A percentile compares a stretch with the other conserved stretches of the same genome.
These are phyloP conservation scores for Incurvaria masculella DNA, from an alignment of 2,888 invertebrate species.

Conservation along the genomic window DNA sequence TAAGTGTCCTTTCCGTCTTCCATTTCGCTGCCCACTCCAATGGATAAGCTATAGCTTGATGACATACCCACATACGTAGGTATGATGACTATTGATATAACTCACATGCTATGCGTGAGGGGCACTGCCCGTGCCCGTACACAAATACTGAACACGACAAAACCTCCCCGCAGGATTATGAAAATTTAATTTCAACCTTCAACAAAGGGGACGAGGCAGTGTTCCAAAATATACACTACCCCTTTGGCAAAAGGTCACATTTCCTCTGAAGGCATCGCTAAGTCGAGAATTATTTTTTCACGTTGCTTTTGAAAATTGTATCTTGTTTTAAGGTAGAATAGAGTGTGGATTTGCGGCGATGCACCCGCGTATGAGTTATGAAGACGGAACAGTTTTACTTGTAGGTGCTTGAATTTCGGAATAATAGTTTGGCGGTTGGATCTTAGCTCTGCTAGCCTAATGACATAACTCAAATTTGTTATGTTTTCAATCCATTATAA, in stretches of 20 bases:
- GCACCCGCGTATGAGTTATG: not conserved
- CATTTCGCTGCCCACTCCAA: no score
- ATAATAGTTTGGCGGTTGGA: not conserved
- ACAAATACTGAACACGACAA: not conserved
- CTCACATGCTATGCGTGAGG: no score
- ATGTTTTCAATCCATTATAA: no score
- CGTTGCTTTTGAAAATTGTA: not conserved
- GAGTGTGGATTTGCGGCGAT: not conserved
- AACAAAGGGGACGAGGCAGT: not conserved
- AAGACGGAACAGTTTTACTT: not conserved
- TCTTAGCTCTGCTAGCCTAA: no score
- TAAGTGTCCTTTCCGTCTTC: no score
- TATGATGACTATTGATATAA: no score
- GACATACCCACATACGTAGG: no score
- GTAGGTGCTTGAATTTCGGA: no score
- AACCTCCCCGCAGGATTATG: constrained; percentile 34
- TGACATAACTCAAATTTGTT: no score
- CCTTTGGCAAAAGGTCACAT: not conserved
- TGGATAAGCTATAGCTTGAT: no score
- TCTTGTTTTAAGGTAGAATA: not conserved
- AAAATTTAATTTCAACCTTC: constrained; percentile 51
- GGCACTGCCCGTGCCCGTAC: no score
- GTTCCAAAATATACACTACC: not conserved
- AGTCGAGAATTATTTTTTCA: no score
- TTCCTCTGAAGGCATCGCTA: not conserved